Evolutionary conservation across 1,140 invertebrate species (phyloP).

Genomic region (Neodiprion fabricii): DNA sequence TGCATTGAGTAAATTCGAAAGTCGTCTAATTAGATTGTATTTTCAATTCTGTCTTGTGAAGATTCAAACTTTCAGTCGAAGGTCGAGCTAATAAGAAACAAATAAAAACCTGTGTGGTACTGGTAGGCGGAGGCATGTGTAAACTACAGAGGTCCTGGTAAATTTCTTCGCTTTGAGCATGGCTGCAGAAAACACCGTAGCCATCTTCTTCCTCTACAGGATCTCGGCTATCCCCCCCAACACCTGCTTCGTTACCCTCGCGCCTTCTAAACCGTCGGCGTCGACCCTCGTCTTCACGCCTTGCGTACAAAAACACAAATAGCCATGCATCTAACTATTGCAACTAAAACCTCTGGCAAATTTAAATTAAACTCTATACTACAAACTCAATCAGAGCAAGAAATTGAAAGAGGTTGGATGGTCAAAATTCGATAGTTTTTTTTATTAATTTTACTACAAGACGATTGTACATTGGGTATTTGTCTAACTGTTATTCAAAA

Average conservation of each 20-base stretch:
- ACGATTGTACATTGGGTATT: too few relatives aligned
- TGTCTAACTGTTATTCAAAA: too few relatives aligned
- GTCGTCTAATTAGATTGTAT: too few relatives aligned
- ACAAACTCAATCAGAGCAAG: neutral
- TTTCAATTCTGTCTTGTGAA: too few relatives aligned
- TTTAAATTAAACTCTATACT: conserved; percentile 13
- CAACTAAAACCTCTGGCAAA: neutral
- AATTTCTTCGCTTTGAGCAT: conserved; percentile 78
- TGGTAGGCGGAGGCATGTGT: conserved; percentile 55
- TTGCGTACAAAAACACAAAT: conserved; percentile 44
- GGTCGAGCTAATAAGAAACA: conserved; percentile 32
- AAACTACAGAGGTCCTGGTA: conserved; percentile 82
- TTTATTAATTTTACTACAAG: too few relatives aligned
- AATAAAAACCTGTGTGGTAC: conserved; percentile 55
- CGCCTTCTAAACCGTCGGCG: conserved; percentile 52
- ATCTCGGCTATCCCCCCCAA: conserved; percentile 48
- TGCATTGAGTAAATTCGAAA: too few relatives aligned
- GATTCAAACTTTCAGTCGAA: too few relatives aligned
- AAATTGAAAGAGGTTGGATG: too few relatives aligned
- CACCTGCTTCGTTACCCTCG: conserved; percentile 49
- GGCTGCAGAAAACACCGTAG: conserved; percentile 71
- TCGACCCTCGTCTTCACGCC: conserved; percentile 57
- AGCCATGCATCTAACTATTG: conserved; percentile 53
- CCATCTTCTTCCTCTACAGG: conserved; percentile 63
- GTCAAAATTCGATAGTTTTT: too few relatives aligned